These are phyloP conservation scores for Noctua janthe DNA, from an alignment of 2,888 invertebrate genomes.

Conservation along the genomic window DNA sequence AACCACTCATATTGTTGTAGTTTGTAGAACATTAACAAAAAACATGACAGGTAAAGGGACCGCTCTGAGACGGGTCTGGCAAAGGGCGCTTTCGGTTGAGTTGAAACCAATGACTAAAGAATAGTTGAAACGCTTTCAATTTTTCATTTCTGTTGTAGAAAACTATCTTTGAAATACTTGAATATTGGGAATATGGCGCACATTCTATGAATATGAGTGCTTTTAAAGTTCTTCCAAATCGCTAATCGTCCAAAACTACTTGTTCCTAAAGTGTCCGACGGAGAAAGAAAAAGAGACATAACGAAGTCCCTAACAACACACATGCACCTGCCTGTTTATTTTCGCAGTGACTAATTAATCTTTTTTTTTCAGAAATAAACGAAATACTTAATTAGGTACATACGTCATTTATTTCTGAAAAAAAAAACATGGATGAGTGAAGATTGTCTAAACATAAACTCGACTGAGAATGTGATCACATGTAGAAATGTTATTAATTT, in stretches of 20 bases:
- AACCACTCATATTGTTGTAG: constrained; percentile 49
- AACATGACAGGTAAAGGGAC: not conserved
- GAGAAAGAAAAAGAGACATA: not conserved
- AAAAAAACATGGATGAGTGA: not conserved
- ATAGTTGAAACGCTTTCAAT: not conserved
- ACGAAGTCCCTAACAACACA: not conserved
- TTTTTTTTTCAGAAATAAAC: not conserved
- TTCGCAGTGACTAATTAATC: not conserved
- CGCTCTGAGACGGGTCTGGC: not conserved
- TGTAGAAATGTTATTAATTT: not conserved
- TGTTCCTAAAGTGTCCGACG: not conserved
- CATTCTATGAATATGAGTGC: not conserved
- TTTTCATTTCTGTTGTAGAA: not conserved
- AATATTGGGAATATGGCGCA: not conserved
- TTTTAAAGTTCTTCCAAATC: not conserved
- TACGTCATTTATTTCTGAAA: not conserved
- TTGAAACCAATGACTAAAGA: too few species aligned
- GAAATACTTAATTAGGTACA: not conserved
- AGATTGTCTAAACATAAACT: not conserved
- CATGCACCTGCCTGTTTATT: not conserved
- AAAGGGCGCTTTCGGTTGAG: not conserved
- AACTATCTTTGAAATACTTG: not conserved
- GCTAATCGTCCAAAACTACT: not conserved
- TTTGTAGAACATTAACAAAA: constrained; percentile 10
- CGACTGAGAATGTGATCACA: not conserved